Percentiles rank a stretch among this genome's conserved stretches.
Evolutionary conservation across 2,113 vertebrate genomes (phyloP).

Genomic region (Shinisaurus crocodilurus): DNA sequence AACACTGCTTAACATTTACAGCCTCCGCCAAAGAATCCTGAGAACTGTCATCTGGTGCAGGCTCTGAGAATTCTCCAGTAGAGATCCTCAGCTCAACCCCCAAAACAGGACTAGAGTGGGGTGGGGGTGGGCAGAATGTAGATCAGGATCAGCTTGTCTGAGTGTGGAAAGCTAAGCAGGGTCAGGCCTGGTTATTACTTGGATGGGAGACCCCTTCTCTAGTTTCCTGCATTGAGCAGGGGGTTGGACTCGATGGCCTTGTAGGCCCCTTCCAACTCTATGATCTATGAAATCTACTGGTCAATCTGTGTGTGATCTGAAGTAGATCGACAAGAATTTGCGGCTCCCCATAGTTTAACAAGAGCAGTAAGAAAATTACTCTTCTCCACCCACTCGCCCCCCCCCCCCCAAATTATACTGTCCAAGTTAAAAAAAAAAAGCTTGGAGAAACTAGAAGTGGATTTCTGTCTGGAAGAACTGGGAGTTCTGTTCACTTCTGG

Average conservation of each 20-base stretch:
- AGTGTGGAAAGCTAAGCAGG: too few species aligned
- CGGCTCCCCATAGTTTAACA: too few species aligned
- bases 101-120: not conserved
- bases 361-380: not conserved
- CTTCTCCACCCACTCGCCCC: not conserved
- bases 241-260: too few species aligned
- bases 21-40: not conserved
- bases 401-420: not conserved
- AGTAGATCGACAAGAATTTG: too few species aligned
- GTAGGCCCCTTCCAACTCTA: too few species aligned
- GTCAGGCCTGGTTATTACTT: too few species aligned
- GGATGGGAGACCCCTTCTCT: too few species aligned
- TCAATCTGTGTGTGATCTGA: too few species aligned
- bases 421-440: not conserved
- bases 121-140: too few species aligned
- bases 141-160: too few species aligned
- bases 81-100: not conserved
- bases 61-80: not conserved
- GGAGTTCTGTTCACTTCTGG: not conserved
- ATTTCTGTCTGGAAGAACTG: not conserved
- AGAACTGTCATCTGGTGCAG: not conserved
- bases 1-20: not conserved
- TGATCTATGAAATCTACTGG: too few species aligned
- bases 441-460: not conserved
- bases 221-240: too few species aligned